Conservation (phyloP, 1,140 invertebrate genomes). For the Globodera ellingtonae region DNA sequence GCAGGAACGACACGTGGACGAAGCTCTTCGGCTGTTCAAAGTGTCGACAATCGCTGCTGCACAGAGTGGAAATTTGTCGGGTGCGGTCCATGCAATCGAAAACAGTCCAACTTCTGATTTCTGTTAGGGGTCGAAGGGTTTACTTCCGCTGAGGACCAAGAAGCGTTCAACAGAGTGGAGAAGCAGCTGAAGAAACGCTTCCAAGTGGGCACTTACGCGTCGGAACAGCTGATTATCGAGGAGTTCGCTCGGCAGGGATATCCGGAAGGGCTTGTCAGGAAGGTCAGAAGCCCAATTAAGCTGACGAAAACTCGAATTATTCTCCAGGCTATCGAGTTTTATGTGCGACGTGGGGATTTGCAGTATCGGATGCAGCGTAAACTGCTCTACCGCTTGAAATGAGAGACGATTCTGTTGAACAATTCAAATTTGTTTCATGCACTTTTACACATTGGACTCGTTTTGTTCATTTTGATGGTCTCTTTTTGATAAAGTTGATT, state of each 20-base stretch:
- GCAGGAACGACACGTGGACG: constrained; percentile 86
- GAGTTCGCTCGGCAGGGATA: constrained; percentile 78
- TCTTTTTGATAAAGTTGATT: too few species aligned
- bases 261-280: constrained; percentile 60
- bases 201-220: constrained; percentile 77
- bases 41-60: constrained; percentile 96
- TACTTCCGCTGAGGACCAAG: constrained; percentile 89
- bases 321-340: constrained; percentile 54
- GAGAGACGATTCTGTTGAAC: constrained; percentile 38
- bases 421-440: too few species aligned
- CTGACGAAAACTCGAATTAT: not conserved
- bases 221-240: constrained; percentile 87
- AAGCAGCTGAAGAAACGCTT: constrained; percentile 91
- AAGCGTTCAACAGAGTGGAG: constrained; percentile 84
- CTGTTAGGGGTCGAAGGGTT: constrained; percentile 88
- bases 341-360: constrained; percentile 80
- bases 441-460: too few species aligned
- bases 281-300: constrained; percentile 25
- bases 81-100: constrained; percentile 14
- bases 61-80: constrained; percentile 81
- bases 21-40: constrained; percentile 96
- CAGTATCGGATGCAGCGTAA: constrained; percentile 93
- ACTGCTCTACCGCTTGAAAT: constrained; percentile 88
- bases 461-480: too few species aligned
- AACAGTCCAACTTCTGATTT: constrained; percentile 35